Base-by-base conservation (phyloP, 1,140 invertebrate genomes). In the Gryllus bimaculatus region DNA sequence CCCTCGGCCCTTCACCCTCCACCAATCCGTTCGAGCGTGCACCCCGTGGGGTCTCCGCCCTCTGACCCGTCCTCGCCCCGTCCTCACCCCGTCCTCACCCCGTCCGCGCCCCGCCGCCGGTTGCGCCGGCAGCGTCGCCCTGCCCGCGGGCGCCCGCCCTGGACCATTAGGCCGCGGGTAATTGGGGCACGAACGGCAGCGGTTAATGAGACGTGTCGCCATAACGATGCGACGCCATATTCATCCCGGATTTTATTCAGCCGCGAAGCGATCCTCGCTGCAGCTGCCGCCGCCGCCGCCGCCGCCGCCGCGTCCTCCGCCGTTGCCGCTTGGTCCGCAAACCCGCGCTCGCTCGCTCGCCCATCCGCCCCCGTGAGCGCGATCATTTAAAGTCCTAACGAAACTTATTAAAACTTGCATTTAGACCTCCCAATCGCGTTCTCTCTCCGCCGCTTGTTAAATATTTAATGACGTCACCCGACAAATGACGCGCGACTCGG, bases 361-460 rank as follows among this genome's bases (percentile, higher is more conserved):
- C 18, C 54, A 1, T 7, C 18, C 54, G 10, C 18, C 54, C 54
- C 54, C 54, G 10, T 7, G 18, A 1, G 54, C 54, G 18, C 54
- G 54, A 66, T 66, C 54, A 66, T 66, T 66, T 66, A 66, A 18
- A 66, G 54, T 66, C 54, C 54, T 66, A 66, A 66, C 54, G 54
- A 66, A 66, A 66, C 54, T 66, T 66, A 66, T 66, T 66, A 66
- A 66, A 66, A 66, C 54, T 66, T 66, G 7, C 54, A 66, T 66
- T 66, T 66, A 66, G 54, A 66, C 54, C 54, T 66, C 18, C 54
- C 54, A 66, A 66, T 66, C 54, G 54, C 54, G 18, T 18, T 66
- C 54, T 39, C 26, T 39, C 26, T 39, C 26, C 26, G 26, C 26
- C 5, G 54, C 54, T 66, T 66, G 54, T 66, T 66, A 66, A 66